Evolutionary conservation across 1,140 invertebrate species (phyloP).

Genomic region (Temnothorax curvispinosus): DNA sequence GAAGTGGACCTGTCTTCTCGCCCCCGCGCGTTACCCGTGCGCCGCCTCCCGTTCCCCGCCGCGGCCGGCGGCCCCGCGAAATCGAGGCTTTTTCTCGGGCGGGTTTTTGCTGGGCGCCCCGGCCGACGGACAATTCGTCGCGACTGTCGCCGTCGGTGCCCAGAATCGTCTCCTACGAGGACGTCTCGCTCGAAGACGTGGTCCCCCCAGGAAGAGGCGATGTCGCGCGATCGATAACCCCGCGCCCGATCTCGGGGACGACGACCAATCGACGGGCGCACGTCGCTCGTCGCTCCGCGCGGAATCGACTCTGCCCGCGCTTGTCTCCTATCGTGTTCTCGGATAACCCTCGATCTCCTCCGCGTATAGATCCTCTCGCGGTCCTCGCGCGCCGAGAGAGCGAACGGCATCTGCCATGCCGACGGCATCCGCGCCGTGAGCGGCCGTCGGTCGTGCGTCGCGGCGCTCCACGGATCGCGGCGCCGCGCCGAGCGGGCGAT

Average conservation of each 20-base stretch:
- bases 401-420: slow-evolving; percentile 7
- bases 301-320: not conserved
- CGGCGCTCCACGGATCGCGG: not conserved
- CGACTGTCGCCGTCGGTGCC: not conserved
- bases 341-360: too few species aligned
- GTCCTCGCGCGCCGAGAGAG: too few species aligned
- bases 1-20: not conserved
- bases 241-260: slow-evolving; percentile 61
- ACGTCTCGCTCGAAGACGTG: not conserved
- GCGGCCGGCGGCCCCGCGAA: not conserved
- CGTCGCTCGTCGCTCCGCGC: too few species aligned
- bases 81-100: slow-evolving; percentile 5
- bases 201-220: slow-evolving; percentile 15
- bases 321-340: too few species aligned
- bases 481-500: not conserved
- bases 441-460: not conserved
- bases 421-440: not conserved
- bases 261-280: not conserved
- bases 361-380: too few species aligned
- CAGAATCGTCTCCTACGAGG: too few species aligned
- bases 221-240: slow-evolving; percentile 71
- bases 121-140: not conserved
- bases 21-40: not conserved
- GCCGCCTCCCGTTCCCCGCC: not conserved
- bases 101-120: not conserved